Conservation (phyloP, 2,888 invertebrate species). For the Acleris cristana region DNA sequence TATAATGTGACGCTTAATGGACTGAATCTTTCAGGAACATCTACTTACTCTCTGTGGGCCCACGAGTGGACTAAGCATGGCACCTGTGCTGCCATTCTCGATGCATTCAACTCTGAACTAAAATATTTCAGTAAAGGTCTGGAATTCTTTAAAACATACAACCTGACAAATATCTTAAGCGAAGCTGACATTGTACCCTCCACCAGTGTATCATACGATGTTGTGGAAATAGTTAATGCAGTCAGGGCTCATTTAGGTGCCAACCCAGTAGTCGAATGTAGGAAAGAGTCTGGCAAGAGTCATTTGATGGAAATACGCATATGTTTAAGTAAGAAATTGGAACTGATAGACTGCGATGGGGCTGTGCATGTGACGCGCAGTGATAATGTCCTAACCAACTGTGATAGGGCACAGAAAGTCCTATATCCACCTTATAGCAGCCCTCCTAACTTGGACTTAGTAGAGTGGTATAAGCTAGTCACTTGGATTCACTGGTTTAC, state of each 20-base stretch:
- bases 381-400: constrained; percentile 84
- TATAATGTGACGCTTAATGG: not conserved
- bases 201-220: constrained; percentile 48
- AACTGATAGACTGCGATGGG: constrained; percentile 87
- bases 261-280: constrained; percentile 86
- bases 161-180: constrained; percentile 84
- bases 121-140: constrained; percentile 89
- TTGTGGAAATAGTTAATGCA: constrained; percentile 57
- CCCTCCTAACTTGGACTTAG: constrained; percentile 66
- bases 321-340: constrained; percentile 88
- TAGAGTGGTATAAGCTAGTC: constrained; percentile 82
- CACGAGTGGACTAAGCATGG: constrained; percentile 95
- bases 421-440: constrained; percentile 79
- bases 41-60: constrained; percentile 86
- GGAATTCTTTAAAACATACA: constrained; percentile 83
- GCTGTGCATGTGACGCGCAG: constrained; percentile 50
- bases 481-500: constrained; percentile 86
- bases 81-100: constrained; percentile 87
- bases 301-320: constrained; percentile 89
- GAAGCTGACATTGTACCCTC: constrained; percentile 81
- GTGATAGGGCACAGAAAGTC: constrained; percentile 78
- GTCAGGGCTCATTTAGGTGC: constrained; percentile 81
- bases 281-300: constrained; percentile 82
- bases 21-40: constrained; percentile 54
- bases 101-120: constrained; percentile 83